Percentiles rank a stretch among this genome's conserved stretches.
Evolutionary conservation across 1,140 invertebrate genomes (phyloP).

Genomic region (Drosophila kohkoa): DNA sequence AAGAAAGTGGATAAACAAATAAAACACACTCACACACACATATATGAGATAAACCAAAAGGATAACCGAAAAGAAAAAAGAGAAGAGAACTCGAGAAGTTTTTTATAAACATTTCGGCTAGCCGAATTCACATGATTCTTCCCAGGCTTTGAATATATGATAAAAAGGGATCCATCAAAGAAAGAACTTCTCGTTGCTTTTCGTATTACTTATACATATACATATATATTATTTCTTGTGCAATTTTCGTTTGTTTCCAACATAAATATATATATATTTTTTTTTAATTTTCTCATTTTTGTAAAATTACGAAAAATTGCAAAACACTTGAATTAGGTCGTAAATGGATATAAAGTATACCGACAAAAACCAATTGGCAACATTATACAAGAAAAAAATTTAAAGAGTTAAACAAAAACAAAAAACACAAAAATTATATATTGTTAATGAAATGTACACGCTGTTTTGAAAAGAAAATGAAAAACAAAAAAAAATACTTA

Average conservation of each 20-base stretch:
- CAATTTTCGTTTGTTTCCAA: conserved; percentile 62
- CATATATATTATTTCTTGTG: conserved; percentile 60
- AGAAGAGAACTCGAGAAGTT: conserved; percentile 20
- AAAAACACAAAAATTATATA: conserved; percentile 51
- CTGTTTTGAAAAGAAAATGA: conserved; percentile 45
- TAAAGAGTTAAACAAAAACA: conserved; percentile 40
- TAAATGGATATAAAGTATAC: conserved; percentile 82
- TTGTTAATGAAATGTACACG: conserved; percentile 64
- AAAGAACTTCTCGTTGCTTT: conserved; percentile 27
- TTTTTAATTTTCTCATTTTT: conserved; percentile 23
- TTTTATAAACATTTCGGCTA: conserved; percentile 10
- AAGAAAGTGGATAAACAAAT: conserved; percentile 43
- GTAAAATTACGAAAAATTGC: conserved; percentile 48
- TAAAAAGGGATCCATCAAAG: neutral
- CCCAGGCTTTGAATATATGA: neutral
- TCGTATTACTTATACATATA: conserved; percentile 1
- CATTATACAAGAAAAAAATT: conserved; percentile 33
- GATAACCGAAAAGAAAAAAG: conserved; percentile 19
- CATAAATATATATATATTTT: neutral
- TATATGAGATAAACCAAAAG: conserved; percentile 45
- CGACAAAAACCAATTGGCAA: conserved; percentile 60
- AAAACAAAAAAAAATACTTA: conserved; percentile 53
- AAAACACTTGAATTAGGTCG: conserved; percentile 70
- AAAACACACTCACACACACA: conserved; percentile 5
- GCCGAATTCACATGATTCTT: conserved; percentile 30